phyloP scores from a whole-genome alignment of 2,888 invertebrate species.

The Tethea ocularis region DNA sequence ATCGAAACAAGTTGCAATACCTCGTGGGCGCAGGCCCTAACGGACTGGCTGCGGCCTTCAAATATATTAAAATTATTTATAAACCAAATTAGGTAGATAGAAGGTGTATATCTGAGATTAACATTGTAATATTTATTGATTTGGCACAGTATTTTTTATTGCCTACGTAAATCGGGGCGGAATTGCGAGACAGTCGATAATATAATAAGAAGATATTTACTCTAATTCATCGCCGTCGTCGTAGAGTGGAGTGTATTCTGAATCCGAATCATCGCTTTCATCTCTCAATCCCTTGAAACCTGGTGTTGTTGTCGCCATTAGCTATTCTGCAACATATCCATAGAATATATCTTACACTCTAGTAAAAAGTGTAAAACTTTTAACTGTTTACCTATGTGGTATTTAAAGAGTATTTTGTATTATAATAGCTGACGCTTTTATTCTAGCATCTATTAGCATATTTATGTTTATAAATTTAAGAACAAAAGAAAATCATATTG shows the following conservation, averaged over 20 bases:
- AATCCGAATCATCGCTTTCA: constrained; percentile 67
- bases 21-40: too few relatives aligned
- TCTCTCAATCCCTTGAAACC: constrained; percentile 57
- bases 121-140: neutral
- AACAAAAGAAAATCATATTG: neutral
- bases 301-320: constrained; percentile 58
- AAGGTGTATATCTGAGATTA: neutral
- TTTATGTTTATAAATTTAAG: neutral
- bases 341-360: too few relatives aligned
- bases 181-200: too few relatives aligned
- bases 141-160: neutral
- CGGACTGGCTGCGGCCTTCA: neutral
- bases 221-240: constrained; percentile 72
- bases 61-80: neutral
- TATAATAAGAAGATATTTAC: constrained; percentile 43
- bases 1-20: too few relatives aligned
- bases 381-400: too few relatives aligned
- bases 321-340: constrained; percentile 38
- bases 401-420: neutral
- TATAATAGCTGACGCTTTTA: neutral
- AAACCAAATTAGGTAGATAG: neutral
- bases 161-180: too few relatives aligned
- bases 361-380: too few relatives aligned
- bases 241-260: constrained; percentile 65
- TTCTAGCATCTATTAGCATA: neutral